These are phyloP conservation scores for Desoria tigrina DNA, from an alignment of 2,888 invertebrate genomes.

Conservation along the genomic window DNA sequence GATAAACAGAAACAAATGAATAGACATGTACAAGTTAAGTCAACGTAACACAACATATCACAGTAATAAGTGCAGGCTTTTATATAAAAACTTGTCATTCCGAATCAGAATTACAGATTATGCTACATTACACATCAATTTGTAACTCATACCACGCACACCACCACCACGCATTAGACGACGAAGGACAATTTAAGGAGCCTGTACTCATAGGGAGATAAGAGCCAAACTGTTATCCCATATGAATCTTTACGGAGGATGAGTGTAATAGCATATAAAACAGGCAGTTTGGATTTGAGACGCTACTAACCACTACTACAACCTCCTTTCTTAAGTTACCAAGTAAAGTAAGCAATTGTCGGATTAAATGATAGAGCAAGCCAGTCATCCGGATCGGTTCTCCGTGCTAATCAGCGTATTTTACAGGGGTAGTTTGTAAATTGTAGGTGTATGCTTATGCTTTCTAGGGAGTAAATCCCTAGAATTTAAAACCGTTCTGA, in stretches of 20 bases:
- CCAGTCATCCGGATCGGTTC: too few relatives aligned
- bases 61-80: conserved; percentile 5
- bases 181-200: too few relatives aligned
- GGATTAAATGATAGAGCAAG: too few relatives aligned
- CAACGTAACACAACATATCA: conserved; percentile 2
- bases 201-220: background rate
- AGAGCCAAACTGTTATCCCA: background rate
- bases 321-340: too few relatives aligned
- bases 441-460: background rate
- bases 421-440: background rate
- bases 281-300: too few relatives aligned
- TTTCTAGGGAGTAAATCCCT: background rate
- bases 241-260: too few relatives aligned
- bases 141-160: conserved; percentile 24
- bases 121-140: conserved; percentile 22
- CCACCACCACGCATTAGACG: background rate
- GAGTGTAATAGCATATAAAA: too few relatives aligned
- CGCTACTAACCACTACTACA: too few relatives aligned
- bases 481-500: background rate
- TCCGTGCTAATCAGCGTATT: background rate
- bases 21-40: background rate
- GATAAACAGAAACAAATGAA: conserved; percentile 11
- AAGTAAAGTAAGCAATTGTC: too few relatives aligned
- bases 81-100: too few relatives aligned
- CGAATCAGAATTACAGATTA: conserved; percentile 1